Conservation (phyloP, 2,797 vertebrate species). For the Coracias cyanogaster region DNA sequence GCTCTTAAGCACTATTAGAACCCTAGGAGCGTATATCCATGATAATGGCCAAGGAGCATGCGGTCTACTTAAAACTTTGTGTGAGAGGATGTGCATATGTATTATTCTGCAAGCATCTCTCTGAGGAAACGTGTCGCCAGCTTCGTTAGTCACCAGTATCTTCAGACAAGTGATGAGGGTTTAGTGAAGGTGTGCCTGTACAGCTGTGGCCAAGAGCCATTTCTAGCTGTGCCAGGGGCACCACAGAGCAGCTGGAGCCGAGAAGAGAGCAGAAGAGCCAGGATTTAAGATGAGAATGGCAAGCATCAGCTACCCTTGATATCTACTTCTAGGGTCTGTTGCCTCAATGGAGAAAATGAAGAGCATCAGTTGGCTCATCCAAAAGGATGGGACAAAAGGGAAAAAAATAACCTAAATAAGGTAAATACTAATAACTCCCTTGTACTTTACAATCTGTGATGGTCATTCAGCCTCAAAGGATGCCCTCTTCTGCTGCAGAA, state of each 20-base stretch:
- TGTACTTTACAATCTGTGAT: neutral
- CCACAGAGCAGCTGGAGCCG: neutral
- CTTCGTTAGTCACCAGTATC: neutral
- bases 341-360: neutral
- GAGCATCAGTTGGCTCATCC: neutral
- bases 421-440: neutral
- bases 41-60: fast-evolving
- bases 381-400: neutral
- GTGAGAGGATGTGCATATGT: neutral
- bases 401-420: too few species aligned
- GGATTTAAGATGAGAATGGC: too few species aligned
- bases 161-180: neutral
- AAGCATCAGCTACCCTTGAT: neutral
- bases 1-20: neutral
- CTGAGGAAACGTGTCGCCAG: neutral
- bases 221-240: neutral
- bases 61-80: neutral
- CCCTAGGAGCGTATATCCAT: neutral
- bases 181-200: neutral
- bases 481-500: neutral
- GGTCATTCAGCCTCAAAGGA: neutral
- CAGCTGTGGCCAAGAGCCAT: fast-evolving
- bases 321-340: neutral
- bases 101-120: too few species aligned
- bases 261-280: neutral